Evolutionary conservation across 1,140 invertebrate species (phyloP).

Genomic region (Oncopeltus fasciatus): DNA sequence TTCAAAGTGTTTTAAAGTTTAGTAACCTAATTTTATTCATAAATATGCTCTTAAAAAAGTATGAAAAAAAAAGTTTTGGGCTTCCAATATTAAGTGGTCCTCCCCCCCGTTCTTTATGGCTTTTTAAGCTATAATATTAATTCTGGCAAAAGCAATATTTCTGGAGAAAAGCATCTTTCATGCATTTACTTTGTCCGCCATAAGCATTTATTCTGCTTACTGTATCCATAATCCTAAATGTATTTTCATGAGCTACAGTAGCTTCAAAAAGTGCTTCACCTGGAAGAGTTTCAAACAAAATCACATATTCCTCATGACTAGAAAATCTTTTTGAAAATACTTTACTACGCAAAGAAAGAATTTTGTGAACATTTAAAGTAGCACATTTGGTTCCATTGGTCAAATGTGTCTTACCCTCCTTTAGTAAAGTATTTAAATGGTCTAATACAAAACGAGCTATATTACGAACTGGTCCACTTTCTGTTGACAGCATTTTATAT

Average conservation of each 20-base stretch:
- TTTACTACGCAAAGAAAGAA: slow-evolving; percentile 21
- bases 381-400: slow-evolving; percentile 33
- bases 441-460: slow-evolving; percentile 32
- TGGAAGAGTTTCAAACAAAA: slow-evolving; percentile 32
- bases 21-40: too few relatives aligned
- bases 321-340: slow-evolving; percentile 11
- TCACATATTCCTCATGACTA: slow-evolving; percentile 20
- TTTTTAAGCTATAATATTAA: too few relatives aligned
- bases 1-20: too few relatives aligned
- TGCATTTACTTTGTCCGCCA: slow-evolving; percentile 59
- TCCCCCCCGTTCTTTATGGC: too few relatives aligned
- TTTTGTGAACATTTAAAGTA: slow-evolving; percentile 32
- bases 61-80: too few relatives aligned
- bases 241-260: slow-evolving; percentile 36
- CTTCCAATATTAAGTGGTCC: too few relatives aligned
- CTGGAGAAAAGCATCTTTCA: slow-evolving; percentile 56
- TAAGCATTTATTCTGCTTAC: slow-evolving; percentile 72
- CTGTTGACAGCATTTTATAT: slow-evolving; percentile 28
- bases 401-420: slow-evolving; percentile 26
- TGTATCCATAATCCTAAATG: slow-evolving; percentile 38
- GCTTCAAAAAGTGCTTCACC: slow-evolving; percentile 61
- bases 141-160: slow-evolving; percentile 56
- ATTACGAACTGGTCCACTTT: slow-evolving; percentile 18
- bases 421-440: slow-evolving; percentile 22
- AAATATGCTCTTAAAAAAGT: too few relatives aligned